Evolutionary conservation across 1,140 invertebrate genomes (phyloP).

Genomic region (Colletes gigas): DNA sequence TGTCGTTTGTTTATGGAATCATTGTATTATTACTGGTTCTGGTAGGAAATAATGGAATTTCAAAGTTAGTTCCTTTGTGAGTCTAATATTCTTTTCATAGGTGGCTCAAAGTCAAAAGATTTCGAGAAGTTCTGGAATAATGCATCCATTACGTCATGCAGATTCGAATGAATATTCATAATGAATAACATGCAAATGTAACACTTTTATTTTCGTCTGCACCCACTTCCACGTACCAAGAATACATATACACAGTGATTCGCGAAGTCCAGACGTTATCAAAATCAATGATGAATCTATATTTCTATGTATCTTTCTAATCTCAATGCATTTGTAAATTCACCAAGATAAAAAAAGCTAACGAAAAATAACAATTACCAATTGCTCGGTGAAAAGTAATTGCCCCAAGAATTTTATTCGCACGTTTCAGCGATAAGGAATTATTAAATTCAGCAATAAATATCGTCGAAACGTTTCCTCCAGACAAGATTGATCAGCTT

Average conservation of each 20-base stretch:
- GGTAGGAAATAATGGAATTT: background rate
- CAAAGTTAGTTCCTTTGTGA: background rate
- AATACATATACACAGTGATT: background rate
- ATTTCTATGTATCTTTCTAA: too few species aligned
- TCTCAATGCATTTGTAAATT: too few species aligned
- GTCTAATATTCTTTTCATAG: background rate
- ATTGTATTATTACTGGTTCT: background rate
- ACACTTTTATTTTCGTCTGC: background rate
- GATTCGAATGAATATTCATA: slow-evolving; percentile 29
- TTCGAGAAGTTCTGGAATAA: background rate
- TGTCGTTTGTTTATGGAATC: too few species aligned
- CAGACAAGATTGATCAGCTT: too few species aligned
- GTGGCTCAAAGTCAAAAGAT: background rate
- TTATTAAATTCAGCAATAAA: too few species aligned
- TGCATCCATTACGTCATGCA: background rate
- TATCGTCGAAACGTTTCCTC: too few species aligned
- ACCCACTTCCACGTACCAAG: background rate
- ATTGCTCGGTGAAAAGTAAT: too few species aligned
- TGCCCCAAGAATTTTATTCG: too few species aligned
- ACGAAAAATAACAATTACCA: too few species aligned
- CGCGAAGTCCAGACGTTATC: background rate
- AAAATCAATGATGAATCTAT: too few species aligned
- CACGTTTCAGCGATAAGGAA: too few species aligned
- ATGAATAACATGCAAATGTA: slow-evolving; percentile 29
- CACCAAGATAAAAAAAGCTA: too few species aligned